Percentiles rank a stretch among this genome's conserved stretches.
phyloP scores from a whole-genome alignment of 2,888 invertebrate species.

The Isoperla grammatica region DNA sequence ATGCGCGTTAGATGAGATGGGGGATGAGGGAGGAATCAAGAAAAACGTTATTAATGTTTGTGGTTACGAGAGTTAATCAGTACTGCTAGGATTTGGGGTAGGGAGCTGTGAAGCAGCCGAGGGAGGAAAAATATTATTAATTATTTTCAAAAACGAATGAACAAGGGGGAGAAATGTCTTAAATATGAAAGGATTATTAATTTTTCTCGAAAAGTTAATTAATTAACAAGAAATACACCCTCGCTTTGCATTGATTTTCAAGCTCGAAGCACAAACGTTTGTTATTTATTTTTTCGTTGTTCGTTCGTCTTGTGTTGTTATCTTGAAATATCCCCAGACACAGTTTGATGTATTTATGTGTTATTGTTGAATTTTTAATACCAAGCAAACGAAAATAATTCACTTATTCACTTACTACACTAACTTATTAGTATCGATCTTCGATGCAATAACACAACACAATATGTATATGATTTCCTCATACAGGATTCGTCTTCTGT shows the following conservation, averaged over 20 bases:
- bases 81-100: constrained; percentile 11
- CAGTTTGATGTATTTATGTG: too few relatives aligned
- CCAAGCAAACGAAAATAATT: too few relatives aligned
- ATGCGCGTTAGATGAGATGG: neutral
- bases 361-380: too few relatives aligned
- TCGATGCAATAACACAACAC: too few relatives aligned
- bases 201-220: constrained; percentile 28
- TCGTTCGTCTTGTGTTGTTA: neutral
- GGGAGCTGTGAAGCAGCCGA: constrained; percentile 11
- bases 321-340: too few relatives aligned
- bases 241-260: constrained; percentile 9
- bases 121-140: constrained; percentile 28
- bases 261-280: neutral
- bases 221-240: constrained; percentile 28
- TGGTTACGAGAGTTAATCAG: constrained; percentile 16
- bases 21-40: constrained; percentile 17
- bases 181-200: constrained; percentile 28
- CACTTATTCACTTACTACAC: too few relatives aligned
- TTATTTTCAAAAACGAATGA: constrained; percentile 26
- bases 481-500: too few relatives aligned
- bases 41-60: constrained; percentile 26
- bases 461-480: too few relatives aligned
- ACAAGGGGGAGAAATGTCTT: constrained; percentile 27
- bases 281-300: constrained; percentile 11
- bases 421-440: too few relatives aligned